Evolutionary conservation across 2,888 invertebrate genomes (phyloP), one percentile per base, ranked within the genome.

Genomic region (Syrphus vitripennis): DNA sequence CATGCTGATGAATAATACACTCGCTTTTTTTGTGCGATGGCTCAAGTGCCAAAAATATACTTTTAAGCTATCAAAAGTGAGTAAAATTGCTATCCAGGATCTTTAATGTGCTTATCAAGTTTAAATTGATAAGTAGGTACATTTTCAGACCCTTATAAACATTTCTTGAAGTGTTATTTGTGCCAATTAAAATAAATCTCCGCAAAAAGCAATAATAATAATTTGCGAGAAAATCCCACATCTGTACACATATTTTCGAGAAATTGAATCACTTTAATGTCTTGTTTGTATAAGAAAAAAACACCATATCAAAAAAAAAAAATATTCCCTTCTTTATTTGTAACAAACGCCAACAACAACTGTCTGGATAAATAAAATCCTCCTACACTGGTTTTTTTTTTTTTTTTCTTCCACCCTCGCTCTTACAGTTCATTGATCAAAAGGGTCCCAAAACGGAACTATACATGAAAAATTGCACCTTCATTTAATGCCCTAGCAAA

Each of bases 401-500:
- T n/a, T n/a, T n/a, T n/a, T n/a, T n/a, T n/a, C 24, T 16, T 34
- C 21, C 40, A 42, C 57, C 74, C 69, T 57, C 70, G 2, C 65
- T 59, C 75, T 12, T 34, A 31, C 12, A 31, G 21, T 31, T 67
- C 34, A 26, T 40, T 55, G n/a, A 34, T 69, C 16, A 40, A 10
- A 29, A 55, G 24, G 6, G 19, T 42, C 16, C 26, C 45, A 45
- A n/a, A 65, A 3, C 4, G 42, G 24, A 24, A 63, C 9, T 29
- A 16, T 31, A 31, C 10, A 9, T 21, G 2, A 16, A 16, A 10
- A 29, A 31, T 45, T 29, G 53, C 59, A 48, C 59, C 84, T 72
- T 72, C 84, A 67, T 81, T 81, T 70, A 45, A 45, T 63, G 24
- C 26, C 12, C 61, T 29, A 19, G 67, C 81, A 84, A 81, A 84